Evolutionary conservation across 2,113 vertebrate genomes (phyloP).

Genomic region (Megalops atlanticus): DNA sequence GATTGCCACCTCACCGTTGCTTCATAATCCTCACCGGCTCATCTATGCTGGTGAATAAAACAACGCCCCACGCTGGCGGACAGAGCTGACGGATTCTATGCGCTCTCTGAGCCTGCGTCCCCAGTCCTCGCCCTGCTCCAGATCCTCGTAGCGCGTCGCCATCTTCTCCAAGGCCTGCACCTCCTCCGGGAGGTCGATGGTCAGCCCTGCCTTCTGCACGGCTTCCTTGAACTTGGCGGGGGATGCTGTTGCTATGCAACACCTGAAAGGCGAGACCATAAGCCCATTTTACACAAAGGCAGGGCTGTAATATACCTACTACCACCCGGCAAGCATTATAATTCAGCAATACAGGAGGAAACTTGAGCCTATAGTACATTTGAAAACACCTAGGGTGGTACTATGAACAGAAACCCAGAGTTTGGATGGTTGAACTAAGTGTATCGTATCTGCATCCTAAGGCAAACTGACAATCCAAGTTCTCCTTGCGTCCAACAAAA

Average conservation of each 20-base stretch:
- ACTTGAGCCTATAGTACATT: not conserved
- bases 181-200: conserved; percentile 66
- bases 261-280: conserved; percentile 53
- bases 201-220: conserved; percentile 72
- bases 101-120: conserved; percentile 62
- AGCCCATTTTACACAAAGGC: not conserved
- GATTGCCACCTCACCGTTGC: too few species aligned
- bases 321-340: not conserved
- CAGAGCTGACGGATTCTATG: conserved; percentile 52
- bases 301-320: not conserved
- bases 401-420: not conserved
- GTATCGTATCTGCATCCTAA: too few species aligned
- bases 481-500: too few species aligned
- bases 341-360: too few species aligned
- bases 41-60: conserved; percentile 15
- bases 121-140: conserved; percentile 77
- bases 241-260: conserved; percentile 87
- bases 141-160: conserved; percentile 64
- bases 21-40: not conserved
- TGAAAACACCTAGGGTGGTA: not conserved
- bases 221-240: conserved; percentile 84
- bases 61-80: conserved; percentile 27
- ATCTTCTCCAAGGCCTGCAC: conserved; percentile 70
- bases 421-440: not conserved
- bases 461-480: too few species aligned